Base-by-base conservation (phyloP, 2,113 vertebrate species). In the Dasypus novemcinctus region DNA sequence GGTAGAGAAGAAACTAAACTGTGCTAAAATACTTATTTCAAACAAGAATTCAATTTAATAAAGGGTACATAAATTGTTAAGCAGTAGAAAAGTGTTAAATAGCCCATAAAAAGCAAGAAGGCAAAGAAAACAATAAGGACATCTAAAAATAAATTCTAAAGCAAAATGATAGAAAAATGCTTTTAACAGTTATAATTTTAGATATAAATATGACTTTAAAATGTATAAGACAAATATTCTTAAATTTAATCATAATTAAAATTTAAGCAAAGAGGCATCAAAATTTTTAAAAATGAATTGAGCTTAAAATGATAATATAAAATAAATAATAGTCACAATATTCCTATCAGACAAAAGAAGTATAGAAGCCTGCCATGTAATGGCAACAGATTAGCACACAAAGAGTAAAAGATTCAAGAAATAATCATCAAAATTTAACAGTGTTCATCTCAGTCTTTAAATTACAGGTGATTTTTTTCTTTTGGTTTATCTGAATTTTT, bases 221-320 rank as follows among this genome's bases (percentile, higher is more conserved):
- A 92, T 33, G 38, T 15, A 43, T 80, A 31, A 64, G 72, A 71
- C 33, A 81, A 93, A 86, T 2, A 49, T 76, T 49, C 43, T 92
- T 80, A 68, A 17, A 95, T 93, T 78, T 82, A 85, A 91, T 68
- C 74, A 63, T n/a, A 89, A 89, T 89, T 12, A 52, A 83, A 88
- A 94, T n/a, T 68, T 81, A 88, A 91, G 72, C 20, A 36, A 72
- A 71, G 33, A 59, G 14, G 1, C 15, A 85, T n/a, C 57, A 31
- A 81, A 54, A 23, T 52, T 59, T 46, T 85, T 18, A 27, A 36
- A 21, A 68, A 46, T 54, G 57, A 12, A 76, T 86, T 46, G 31
- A 57, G 36, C 49, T 71, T 57, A 52, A 92, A 64, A 87, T 23
- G 17, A 86, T 80, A 59, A 43, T 68, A 27, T 43, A 64, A 89